Evolutionary conservation across 2,797 vertebrate species (phyloP).

Genomic region (Cynopterus sphinx): DNA sequence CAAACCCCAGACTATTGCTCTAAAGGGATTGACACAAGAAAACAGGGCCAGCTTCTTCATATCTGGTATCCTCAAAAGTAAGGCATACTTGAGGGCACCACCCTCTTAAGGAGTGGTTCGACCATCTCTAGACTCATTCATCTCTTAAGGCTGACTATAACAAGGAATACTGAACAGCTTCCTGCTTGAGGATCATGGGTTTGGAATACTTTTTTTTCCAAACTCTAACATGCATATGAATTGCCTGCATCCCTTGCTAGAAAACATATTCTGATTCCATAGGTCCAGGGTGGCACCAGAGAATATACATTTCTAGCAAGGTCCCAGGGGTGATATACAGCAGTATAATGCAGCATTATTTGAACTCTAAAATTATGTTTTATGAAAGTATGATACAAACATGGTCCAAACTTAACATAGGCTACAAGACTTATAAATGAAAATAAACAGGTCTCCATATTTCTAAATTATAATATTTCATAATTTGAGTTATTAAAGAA

Average conservation of each 20-base stretch:
- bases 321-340: background rate
- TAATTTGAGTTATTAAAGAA: background rate
- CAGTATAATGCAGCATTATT: background rate
- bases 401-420: background rate
- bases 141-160: background rate
- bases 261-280: background rate
- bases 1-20: background rate
- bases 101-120: background rate
- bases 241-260: background rate
- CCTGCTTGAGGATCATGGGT: background rate
- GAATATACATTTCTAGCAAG: background rate
- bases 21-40: background rate
- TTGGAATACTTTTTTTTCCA: background rate
- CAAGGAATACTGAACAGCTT: background rate
- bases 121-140: background rate
- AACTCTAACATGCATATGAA: background rate
- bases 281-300: background rate
- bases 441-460: background rate
- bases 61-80: background rate
- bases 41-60: background rate
- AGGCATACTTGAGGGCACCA: background rate
- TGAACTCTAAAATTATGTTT: background rate
- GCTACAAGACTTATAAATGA: background rate
- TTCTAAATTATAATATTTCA: conserved; percentile 22
- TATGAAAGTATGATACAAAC: background rate